These are phyloP conservation scores for Otus sunia DNA, from an alignment of 2,113 vertebrate species.

Conservation along the genomic window DNA sequence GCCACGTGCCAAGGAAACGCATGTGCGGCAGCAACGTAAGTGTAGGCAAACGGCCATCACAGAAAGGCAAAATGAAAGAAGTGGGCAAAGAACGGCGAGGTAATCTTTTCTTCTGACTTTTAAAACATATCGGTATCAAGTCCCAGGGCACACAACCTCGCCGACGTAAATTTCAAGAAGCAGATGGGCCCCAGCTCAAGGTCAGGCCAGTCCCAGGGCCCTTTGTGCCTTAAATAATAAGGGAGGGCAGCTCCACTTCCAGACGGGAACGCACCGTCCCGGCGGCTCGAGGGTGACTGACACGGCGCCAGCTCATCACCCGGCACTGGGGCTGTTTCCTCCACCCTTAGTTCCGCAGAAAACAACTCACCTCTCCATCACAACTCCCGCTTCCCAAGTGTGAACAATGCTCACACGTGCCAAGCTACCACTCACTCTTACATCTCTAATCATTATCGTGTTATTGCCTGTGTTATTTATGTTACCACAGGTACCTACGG, in stretches of 20 bases:
- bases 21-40: no score
- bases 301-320: no score
- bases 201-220: background rate
- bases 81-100: background rate
- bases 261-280: background rate
- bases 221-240: background rate
- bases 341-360: background rate
- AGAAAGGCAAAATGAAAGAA: background rate
- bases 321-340: background rate
- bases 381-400: background rate
- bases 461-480: no score
- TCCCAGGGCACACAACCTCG: background rate
- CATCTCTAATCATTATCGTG: rapidly evolving
- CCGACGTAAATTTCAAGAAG: background rate
- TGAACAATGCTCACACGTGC: rapidly evolving
- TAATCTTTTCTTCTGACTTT: background rate
- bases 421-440: rapidly evolving
- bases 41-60: rapidly evolving
- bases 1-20: no score
- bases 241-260: no score
- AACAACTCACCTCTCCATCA: background rate
- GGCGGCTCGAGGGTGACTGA: no score
- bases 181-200: rapidly evolving
- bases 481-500: no score
- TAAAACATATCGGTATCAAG: no score